Evolutionary conservation across 2,888 invertebrate species (phyloP).

Genomic region (Pandemis corylana): DNA sequence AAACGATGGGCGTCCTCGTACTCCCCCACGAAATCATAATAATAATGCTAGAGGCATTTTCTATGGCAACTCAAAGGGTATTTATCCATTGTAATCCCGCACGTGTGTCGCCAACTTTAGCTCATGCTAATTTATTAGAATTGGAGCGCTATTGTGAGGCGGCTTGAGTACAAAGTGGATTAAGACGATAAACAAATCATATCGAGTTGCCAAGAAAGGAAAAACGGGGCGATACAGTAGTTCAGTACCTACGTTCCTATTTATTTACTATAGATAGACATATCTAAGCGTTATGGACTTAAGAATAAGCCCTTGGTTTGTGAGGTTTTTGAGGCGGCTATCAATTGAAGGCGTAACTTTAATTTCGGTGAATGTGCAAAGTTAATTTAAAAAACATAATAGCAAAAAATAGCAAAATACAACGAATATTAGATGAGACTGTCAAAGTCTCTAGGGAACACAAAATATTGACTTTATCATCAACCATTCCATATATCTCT

Average conservation of each 20-base stretch:
- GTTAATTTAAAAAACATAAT: too few relatives aligned
- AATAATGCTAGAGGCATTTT: slow-evolving; percentile 30
- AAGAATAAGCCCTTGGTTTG: background rate
- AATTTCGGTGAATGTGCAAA: too few relatives aligned
- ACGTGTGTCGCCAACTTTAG: slow-evolving; percentile 70
- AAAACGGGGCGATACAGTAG: slow-evolving; percentile 22
- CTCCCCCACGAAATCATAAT: slow-evolving; percentile 25
- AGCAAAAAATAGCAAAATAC: background rate
- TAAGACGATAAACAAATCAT: slow-evolving; percentile 31
- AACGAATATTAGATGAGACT: background rate
- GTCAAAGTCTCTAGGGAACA: background rate
- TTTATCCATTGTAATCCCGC: slow-evolving; percentile 67
- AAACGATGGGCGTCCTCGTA: slow-evolving; percentile 23
- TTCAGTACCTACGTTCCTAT: slow-evolving; percentile 12
- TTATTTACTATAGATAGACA: slow-evolving; percentile 25
- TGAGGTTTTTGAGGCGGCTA: background rate
- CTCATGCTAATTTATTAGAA: slow-evolving; percentile 61
- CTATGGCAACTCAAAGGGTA: slow-evolving; percentile 33
- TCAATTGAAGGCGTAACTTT: too few relatives aligned
- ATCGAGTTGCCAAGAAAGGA: slow-evolving; percentile 40
- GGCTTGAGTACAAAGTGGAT: slow-evolving; percentile 42
- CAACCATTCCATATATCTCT: too few relatives aligned
- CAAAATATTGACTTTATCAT: background rate
- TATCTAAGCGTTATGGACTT: slow-evolving; percentile 11
- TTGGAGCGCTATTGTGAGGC: slow-evolving; percentile 49